Evolutionary conservation across 2,888 invertebrate species (phyloP).

Genomic region (Drosophila recens): DNA sequence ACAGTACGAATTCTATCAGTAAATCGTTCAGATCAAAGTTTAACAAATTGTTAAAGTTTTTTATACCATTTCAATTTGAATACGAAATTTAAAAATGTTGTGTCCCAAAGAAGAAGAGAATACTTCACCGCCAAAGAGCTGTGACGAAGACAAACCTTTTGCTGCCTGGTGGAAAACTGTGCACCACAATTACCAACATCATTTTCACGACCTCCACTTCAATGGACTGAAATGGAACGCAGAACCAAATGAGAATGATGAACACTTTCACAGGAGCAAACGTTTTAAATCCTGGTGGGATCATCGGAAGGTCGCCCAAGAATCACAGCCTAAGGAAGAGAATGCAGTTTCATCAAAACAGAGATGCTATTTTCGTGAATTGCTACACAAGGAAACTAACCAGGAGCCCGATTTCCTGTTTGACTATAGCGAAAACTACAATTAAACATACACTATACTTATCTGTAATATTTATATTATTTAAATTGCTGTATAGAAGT

Average conservation of each 20-base stretch:
- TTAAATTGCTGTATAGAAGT: slow-evolving; percentile 3
- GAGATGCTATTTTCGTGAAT: slow-evolving; percentile 8
- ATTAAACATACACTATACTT: slow-evolving; percentile 12
- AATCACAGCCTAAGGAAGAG: background rate
- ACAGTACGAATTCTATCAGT: slow-evolving; percentile 16
- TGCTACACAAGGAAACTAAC: background rate
- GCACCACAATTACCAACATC: slow-evolving; percentile 8
- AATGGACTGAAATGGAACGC: slow-evolving; percentile 5
- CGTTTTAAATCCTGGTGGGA: slow-evolving; percentile 6
- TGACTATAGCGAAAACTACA: slow-evolving; percentile 22
- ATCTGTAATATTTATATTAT: slow-evolving; percentile 15
- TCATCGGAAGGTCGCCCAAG: background rate
- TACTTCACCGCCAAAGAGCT: background rate
- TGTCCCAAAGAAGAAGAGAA: background rate
- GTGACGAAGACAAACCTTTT: background rate
- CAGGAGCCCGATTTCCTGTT: background rate
- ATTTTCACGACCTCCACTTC: background rate
- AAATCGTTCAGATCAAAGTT: slow-evolving; percentile 2
- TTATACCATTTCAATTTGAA: background rate
- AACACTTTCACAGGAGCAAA: background rate
- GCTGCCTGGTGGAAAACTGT: slow-evolving; percentile 4
- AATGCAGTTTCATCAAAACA: background rate
- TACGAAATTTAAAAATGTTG: slow-evolving; percentile 1
- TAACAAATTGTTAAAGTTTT: background rate
- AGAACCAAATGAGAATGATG: background rate